A percentile compares a stretch with the other conserved stretches of the same genome.
phyloP scores from a whole-genome alignment of 2,113 vertebrate genomes.

The Cebus imitator region DNA sequence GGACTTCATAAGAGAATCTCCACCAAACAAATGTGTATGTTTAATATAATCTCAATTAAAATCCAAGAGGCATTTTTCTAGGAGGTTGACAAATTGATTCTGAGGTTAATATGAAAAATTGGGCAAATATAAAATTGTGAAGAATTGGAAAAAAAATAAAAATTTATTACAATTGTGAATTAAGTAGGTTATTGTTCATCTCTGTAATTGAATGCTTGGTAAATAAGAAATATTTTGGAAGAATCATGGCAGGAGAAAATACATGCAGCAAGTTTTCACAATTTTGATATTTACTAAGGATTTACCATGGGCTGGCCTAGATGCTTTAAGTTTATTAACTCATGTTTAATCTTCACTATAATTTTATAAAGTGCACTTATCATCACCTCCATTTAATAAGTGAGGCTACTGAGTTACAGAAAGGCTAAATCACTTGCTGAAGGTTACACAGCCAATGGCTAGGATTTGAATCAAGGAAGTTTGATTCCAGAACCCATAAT shows the following conservation, averaged over 20 bases:
- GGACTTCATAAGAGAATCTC: not conserved
- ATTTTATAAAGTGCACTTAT: not conserved
- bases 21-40: not conserved
- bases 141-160: not conserved
- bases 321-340: not conserved
- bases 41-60: constrained; percentile 25
- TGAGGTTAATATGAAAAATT: constrained; percentile 24
- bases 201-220: not conserved
- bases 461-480: not conserved
- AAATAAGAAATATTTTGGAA: not conserved
- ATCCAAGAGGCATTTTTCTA: not conserved
- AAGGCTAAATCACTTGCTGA: not conserved
- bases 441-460: not conserved
- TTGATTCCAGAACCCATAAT: not conserved
- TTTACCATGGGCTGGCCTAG: not conserved
- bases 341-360: not conserved
- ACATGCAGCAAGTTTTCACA: not conserved
- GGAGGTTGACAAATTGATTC: not conserved
- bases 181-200: not conserved
- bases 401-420: not conserved
- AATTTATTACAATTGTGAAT: not conserved
- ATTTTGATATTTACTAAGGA: not conserved
- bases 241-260: not conserved
- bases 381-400: not conserved
- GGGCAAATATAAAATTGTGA: not conserved